A percentile compares a stretch with the other conserved stretches of the same genome.
These are phyloP conservation scores for Pelodytes ibericus DNA, from an alignment of 2,797 vertebrate species.

Conservation along the genomic window DNA sequence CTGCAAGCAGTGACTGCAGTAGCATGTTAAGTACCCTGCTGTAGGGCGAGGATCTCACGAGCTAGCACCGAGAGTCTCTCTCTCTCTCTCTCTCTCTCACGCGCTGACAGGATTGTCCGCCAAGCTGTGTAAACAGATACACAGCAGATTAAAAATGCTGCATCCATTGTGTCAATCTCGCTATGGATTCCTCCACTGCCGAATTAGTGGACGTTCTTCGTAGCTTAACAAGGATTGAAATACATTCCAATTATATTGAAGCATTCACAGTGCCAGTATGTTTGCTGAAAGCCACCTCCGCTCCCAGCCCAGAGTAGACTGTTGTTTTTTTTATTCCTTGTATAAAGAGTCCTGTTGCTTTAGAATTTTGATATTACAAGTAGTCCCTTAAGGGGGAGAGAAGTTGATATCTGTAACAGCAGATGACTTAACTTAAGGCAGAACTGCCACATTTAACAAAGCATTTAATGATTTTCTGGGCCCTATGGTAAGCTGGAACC, in stretches of 20 bases:
- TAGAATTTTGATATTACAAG: background rate
- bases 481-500: no score
- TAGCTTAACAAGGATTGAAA: slow-evolving; percentile 49
- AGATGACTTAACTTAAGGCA: slow-evolving; percentile 43
- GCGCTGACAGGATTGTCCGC: slow-evolving; percentile 23
- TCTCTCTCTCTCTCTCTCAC: slow-evolving; percentile 39
- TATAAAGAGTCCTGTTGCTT: slow-evolving; percentile 17
- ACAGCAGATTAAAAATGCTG: slow-evolving; percentile 38
- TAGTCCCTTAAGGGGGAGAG: slow-evolving; percentile 14
- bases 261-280: slow-evolving; percentile 20
- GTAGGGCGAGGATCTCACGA: slow-evolving; percentile 62
- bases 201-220: slow-evolving; percentile 10
- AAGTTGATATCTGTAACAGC: slow-evolving; percentile 47
- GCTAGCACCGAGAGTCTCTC: slow-evolving; percentile 55
- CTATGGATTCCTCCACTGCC: slow-evolving; percentile 12
- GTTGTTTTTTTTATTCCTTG: slow-evolving; percentile 9
- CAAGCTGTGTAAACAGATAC: slow-evolving; percentile 47
- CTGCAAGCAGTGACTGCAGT: slow-evolving; percentile 62
- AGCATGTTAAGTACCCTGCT: slow-evolving; percentile 60
- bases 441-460: slow-evolving; percentile 12
- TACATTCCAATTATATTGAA: slow-evolving; percentile 43
- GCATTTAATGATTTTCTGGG: no score
- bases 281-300: background rate
- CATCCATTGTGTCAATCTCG: slow-evolving; percentile 38
- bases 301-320: background rate